A percentile compares a stretch with the other conserved stretches of the same genome.
These are phyloP conservation scores for Trematocara caparti DNA, from an alignment of 2,797 vertebrate genomes.

Conservation along the genomic window DNA sequence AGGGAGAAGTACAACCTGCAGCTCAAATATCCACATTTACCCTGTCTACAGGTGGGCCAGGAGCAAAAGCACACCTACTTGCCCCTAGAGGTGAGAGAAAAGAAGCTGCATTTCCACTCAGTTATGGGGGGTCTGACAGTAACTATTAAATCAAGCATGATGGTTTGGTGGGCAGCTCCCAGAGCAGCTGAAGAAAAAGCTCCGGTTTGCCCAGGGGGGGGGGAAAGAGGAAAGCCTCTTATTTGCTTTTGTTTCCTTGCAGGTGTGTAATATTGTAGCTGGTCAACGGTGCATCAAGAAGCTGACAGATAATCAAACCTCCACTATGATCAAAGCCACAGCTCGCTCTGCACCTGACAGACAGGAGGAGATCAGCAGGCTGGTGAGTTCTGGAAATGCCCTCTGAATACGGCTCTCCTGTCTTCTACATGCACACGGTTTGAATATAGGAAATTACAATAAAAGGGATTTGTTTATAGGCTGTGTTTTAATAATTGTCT, in stretches of 20 bases:
- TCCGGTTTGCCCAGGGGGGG: background rate
- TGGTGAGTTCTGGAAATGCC: slow-evolving; percentile 80
- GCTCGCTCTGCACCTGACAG: slow-evolving; percentile 95
- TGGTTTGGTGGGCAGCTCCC: background rate
- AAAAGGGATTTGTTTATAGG: background rate
- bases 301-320: slow-evolving; percentile 98
- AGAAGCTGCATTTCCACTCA: background rate
- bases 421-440: background rate
- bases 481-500: background rate
- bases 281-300: slow-evolving; percentile 98
- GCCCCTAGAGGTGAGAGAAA: slow-evolving; percentile 90
- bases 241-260: slow-evolving; percentile 1
- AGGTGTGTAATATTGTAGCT: slow-evolving; percentile 99
- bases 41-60: slow-evolving; percentile 98
- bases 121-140: background rate
- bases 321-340: slow-evolving; percentile 99
- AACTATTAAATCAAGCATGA: background rate
- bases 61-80: slow-evolving; percentile 99
- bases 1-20: slow-evolving; percentile 98
- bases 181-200: background rate
- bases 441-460: background rate
- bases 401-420: background rate
- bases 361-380: slow-evolving; percentile 96
- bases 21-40: slow-evolving; percentile 97
- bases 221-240: background rate